Base-by-base conservation (phyloP, 2,113 vertebrate species). In the Ophiodon elongatus region DNA sequence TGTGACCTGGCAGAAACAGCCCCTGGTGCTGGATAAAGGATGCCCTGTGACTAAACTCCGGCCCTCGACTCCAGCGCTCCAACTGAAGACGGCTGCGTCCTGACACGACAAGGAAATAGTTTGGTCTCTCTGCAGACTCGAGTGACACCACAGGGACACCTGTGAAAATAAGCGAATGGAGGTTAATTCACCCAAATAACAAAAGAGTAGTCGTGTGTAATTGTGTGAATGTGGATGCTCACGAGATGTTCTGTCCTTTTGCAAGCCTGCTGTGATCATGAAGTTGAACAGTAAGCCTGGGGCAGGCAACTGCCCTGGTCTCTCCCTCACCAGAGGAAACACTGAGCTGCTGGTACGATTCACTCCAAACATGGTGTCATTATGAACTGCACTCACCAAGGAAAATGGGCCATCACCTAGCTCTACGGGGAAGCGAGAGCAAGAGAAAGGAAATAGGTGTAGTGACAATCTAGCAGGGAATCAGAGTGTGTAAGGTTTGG, bases 121-220 rank as follows among this genome's bases (percentile, higher is more conserved):
- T 99, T 37, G 98, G 98, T 65, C 98, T 97, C 92, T 99, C 98
- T 1, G 98, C 98, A 86, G 97, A 99, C 82, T 99, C 98, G 85
- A 99, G 85, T 0, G 97, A 99, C 88, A 99, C 94, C 65, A 97
- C 93, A 19, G 96, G 95, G 15, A 96, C 76, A 23, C 97, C 98
- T 99, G 91, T 11, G 43, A 21, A 66, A 37, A 85, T 2, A 39
- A 45, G 15, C 0, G 1, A 60, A 41, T 11, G 17, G 3, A 19
- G 6, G n/a, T 70, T 66, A 72, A 79, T 62, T 62, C 57, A 57
- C 4, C 11, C 0, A 8, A 35, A 45, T 59, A 59, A 35, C 15
- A 66, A 62, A n/a, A 29, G 0, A 79, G 21, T 7, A 9, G 15
- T 2, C 21, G 11, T 4, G 10, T 45, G 6, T 59, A 13, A 21